Conservation (phyloP, 2,888 invertebrate genomes). For the Tetanocera ferruginea region DNA sequence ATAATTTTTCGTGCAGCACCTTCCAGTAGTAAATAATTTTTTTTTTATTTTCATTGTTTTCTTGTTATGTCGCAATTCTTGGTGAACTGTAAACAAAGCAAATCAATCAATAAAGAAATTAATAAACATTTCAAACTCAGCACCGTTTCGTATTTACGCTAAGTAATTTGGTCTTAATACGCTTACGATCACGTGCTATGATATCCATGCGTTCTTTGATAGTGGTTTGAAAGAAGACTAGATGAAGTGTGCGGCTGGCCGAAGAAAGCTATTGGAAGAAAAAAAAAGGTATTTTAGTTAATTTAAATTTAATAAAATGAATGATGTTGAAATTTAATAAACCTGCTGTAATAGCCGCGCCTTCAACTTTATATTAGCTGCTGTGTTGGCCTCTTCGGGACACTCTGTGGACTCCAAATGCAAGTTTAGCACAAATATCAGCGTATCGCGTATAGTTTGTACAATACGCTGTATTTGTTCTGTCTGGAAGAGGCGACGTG, state of each 20-base stretch:
- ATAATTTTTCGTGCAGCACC: neutral
- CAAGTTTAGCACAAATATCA: slow-evolving; percentile 66
- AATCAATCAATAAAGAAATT: slow-evolving; percentile 28
- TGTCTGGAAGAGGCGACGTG: slow-evolving; percentile 84
- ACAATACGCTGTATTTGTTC: slow-evolving; percentile 83
- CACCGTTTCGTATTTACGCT: slow-evolving; percentile 55
- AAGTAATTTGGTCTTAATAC: slow-evolving; percentile 58
- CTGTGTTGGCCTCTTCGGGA: slow-evolving; percentile 51
- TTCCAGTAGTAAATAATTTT: slow-evolving; percentile 9
- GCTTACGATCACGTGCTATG: slow-evolving; percentile 63
- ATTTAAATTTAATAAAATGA: neutral
- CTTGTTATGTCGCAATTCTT: slow-evolving; percentile 39
- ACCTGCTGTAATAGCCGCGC: slow-evolving; percentile 66
- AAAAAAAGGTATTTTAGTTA: neutral
- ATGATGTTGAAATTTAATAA: neutral
- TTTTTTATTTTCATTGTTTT: slow-evolving; percentile 24
- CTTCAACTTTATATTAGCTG: slow-evolving; percentile 63
- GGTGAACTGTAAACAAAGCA: slow-evolving; percentile 44
- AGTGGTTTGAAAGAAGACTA: slow-evolving; percentile 61
- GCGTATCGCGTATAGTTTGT: slow-evolving; percentile 66
- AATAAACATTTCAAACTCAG: neutral
- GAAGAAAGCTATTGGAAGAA: slow-evolving; percentile 59
- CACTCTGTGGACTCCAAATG: slow-evolving; percentile 61
- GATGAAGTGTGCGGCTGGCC: slow-evolving; percentile 61
- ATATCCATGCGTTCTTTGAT: slow-evolving; percentile 66